phyloP scores from a whole-genome alignment of 2,888 invertebrate genomes.

The Ormyrus rosae region DNA sequence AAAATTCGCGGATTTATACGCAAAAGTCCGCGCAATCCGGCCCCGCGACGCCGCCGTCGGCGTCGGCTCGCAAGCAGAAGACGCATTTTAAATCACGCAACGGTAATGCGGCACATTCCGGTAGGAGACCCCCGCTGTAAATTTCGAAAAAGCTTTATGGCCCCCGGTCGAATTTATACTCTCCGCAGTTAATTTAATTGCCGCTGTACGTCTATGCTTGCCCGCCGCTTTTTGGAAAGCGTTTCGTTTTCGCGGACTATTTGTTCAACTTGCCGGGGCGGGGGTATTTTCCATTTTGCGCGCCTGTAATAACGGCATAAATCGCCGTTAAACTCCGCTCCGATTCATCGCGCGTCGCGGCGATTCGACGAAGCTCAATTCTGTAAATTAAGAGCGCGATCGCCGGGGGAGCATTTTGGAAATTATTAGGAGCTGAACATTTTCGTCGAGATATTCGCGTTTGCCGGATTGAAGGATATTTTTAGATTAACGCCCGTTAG shows the following conservation, averaged over 20 bases:
- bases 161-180: slow-evolving; percentile 26
- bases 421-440: slow-evolving; percentile 11
- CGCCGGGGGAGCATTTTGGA: background rate
- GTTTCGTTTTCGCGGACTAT: slow-evolving; percentile 17
- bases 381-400: slow-evolving; percentile 21
- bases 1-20: no score
- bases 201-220: background rate
- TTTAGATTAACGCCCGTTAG: slow-evolving; percentile 13
- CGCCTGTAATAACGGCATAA: slow-evolving; percentile 32
- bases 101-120: slow-evolving; percentile 17
- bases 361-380: slow-evolving; percentile 7
- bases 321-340: slow-evolving; percentile 11
- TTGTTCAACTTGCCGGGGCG: slow-evolving; percentile 35
- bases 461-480: slow-evolving; percentile 25
- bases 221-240: slow-evolving; percentile 17
- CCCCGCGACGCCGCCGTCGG: no score
- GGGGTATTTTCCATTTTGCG: slow-evolving; percentile 20
- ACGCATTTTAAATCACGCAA: slow-evolving; percentile 35
- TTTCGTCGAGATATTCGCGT: slow-evolving; percentile 13
- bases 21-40: background rate
- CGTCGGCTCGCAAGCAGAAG: background rate
- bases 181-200: slow-evolving; percentile 46
- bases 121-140: slow-evolving; percentile 17
- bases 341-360: slow-evolving; percentile 12
- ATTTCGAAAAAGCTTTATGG: slow-evolving; percentile 36